Evolutionary conservation across 2,888 invertebrate genomes (phyloP).

Genomic region (Thecophora atra): DNA sequence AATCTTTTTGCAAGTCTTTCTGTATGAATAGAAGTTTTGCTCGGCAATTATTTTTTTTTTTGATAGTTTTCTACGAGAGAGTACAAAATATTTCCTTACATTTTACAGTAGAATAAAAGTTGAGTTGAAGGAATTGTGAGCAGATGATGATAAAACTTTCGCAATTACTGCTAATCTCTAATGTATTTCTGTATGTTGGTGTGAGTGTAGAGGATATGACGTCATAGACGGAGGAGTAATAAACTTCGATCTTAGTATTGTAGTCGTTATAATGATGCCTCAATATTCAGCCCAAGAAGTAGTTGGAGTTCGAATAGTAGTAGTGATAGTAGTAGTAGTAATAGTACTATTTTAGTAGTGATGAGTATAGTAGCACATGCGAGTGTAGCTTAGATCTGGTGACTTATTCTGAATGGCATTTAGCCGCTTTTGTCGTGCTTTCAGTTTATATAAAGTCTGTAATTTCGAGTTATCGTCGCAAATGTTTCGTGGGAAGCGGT

Average conservation of each 20-base stretch:
- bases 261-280: neutral
- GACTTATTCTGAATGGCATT: constrained; percentile 44
- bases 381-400: constrained; percentile 19
- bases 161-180: neutral
- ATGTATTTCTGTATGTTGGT: neutral
- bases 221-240: no score
- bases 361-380: neutral
- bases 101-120: constrained; percentile 15
- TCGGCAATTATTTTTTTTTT: neutral
- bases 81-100: neutral
- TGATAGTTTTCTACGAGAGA: neutral
- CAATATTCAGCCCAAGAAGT: constrained; percentile 9
- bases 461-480: neutral
- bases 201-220: constrained; percentile 13
- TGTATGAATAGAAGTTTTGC: neutral
- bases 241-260: no score
- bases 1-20: constrained; percentile 1
- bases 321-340: constrained; percentile 6
- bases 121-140: neutral
- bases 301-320: constrained; percentile 16
- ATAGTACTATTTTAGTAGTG: neutral
- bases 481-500: constrained; percentile 36
- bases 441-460: neutral
- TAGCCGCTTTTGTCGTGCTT: constrained; percentile 34
- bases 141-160: neutral